These are phyloP conservation scores for Corythornis vintsioides DNA, from an alignment of 2,113 vertebrate species.

Conservation along the genomic window DNA sequence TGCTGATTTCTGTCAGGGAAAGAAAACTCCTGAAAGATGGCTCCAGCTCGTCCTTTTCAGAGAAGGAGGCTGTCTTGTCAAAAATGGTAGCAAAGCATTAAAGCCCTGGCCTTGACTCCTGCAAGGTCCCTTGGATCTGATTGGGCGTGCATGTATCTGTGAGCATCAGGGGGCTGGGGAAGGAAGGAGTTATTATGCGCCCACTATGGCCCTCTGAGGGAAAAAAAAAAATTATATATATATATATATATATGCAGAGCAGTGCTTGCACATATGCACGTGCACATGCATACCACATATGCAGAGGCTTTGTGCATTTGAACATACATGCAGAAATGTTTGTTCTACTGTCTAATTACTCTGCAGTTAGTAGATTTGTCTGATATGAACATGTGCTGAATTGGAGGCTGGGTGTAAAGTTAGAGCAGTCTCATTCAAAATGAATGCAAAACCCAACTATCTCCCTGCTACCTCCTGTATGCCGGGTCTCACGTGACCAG, in stretches of 20 bases:
- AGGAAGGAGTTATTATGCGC: background rate
- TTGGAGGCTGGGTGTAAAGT: background rate
- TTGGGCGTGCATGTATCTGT: background rate
- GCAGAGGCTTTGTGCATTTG: background rate
- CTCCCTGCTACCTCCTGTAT: background rate
- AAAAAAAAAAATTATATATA: too few relatives aligned
- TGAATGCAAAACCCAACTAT: background rate
- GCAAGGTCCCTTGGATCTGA: background rate
- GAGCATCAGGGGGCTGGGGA: background rate
- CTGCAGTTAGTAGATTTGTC: background rate
- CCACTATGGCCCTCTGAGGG: background rate
- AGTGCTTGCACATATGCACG: background rate
- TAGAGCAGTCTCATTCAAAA: slow-evolving; percentile 10
- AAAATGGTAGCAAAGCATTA: slow-evolving; percentile 44
- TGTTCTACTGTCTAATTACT: background rate
- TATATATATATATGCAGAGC: background rate
- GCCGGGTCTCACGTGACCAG: background rate
- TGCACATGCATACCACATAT: background rate
- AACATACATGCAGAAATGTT: background rate
- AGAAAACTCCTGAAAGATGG: slow-evolving; percentile 85
- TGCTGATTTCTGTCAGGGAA: slow-evolving; percentile 96
- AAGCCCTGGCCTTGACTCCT: slow-evolving; percentile 4
- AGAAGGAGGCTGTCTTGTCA: slow-evolving; percentile 69
- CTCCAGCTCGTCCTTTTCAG: slow-evolving; percentile 74
- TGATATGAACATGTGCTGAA: background rate